A percentile compares a stretch with the other conserved stretches of the same genome.
phyloP scores from a whole-genome alignment of 2,888 invertebrate genomes.

The Eubasilissa splendida region DNA sequence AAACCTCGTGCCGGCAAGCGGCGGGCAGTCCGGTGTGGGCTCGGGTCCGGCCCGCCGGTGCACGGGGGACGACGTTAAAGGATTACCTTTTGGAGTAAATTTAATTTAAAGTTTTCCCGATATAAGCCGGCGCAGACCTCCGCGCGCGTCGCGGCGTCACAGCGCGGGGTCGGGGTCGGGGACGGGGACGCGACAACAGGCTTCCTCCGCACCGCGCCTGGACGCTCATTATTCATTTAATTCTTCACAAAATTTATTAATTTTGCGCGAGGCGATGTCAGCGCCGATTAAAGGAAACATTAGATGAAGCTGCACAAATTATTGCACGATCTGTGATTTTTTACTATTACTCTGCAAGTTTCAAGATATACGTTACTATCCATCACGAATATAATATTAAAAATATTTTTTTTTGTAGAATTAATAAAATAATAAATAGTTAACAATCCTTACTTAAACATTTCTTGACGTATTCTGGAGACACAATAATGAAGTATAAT shows the following conservation, averaged over 20 bases:
- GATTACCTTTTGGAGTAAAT: conserved; percentile 56
- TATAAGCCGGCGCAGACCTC: neutral
- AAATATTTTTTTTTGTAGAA: no score
- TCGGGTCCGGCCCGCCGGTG: neutral
- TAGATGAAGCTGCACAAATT: no score
- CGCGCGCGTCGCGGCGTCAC: neutral
- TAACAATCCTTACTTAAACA: neutral
- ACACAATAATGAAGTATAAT: no score
- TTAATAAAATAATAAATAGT: neutral
- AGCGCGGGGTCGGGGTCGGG: no score
- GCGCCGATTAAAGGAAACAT: neutral
- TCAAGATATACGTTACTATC: no score
- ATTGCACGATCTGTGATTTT: no score
- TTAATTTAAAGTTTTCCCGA: conserved; percentile 57
- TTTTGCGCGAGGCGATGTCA: neutral
- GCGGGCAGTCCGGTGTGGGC: neutral
- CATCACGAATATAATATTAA: no score
- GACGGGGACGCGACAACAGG: no score
- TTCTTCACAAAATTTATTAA: conserved; percentile 5
- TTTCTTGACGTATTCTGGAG: neutral
- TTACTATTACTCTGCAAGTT: no score
- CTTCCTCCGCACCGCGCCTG: neutral
- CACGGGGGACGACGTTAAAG: conserved; percentile 50
- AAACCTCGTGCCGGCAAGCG: neutral
- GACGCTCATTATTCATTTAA: conserved; percentile 16